Percentiles rank a stretch among this genome's conserved stretches.
These are phyloP conservation scores for Ctenodactylus gundi DNA, from an alignment of 2,113 vertebrate species.

Conservation along the genomic window DNA sequence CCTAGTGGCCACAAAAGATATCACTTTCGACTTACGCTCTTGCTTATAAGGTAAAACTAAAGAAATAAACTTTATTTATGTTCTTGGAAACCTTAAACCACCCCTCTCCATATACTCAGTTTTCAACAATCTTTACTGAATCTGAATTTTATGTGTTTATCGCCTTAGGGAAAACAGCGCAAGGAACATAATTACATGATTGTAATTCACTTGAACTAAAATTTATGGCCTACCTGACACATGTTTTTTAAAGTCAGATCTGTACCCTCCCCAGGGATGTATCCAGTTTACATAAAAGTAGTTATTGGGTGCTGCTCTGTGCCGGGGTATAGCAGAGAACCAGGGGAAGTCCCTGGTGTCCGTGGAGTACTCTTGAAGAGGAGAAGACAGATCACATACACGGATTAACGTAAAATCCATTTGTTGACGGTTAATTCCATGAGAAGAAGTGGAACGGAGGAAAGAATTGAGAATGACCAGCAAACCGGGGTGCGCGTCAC, in stretches of 20 bases:
- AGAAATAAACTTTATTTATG: background rate
- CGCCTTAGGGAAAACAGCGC: background rate
- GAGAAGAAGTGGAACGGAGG: background rate
- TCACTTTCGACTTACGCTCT: background rate
- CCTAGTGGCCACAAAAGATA: slow-evolving; percentile 39
- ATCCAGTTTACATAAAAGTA: background rate
- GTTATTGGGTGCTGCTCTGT: background rate
- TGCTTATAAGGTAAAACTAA: background rate
- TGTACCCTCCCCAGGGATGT: background rate
- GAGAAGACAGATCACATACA: background rate
- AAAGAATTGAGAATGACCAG: background rate
- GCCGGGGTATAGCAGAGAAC: background rate
- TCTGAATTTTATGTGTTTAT: background rate
- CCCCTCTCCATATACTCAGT: background rate
- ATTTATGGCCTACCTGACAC: background rate
- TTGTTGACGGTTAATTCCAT: background rate
- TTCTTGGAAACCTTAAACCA: background rate
- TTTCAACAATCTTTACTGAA: background rate
- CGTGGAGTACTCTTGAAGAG: background rate
- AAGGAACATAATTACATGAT: background rate
- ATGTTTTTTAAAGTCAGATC: background rate
- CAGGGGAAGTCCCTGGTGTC: background rate
- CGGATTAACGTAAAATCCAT: background rate
- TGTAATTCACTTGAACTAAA: slow-evolving; percentile 17
- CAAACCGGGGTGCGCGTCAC: background rate